Evolutionary conservation across 2,113 vertebrate species (phyloP).

Genomic region (Cepphus grylle): DNA sequence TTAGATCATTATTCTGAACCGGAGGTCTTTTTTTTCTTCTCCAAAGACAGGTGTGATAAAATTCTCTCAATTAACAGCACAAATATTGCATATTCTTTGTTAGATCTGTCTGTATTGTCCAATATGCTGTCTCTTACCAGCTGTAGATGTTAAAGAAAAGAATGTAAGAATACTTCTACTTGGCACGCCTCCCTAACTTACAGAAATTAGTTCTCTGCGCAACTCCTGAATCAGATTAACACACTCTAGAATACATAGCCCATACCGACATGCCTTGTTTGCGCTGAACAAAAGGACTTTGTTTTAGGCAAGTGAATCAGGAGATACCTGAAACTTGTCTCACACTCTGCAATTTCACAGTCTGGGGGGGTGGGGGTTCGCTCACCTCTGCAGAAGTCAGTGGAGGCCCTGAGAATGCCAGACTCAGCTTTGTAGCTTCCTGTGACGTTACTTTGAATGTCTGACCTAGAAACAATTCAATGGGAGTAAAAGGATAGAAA

Average conservation of each 20-base stretch:
- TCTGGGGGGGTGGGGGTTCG: background rate
- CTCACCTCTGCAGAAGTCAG: slow-evolving; percentile 81
- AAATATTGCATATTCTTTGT: background rate
- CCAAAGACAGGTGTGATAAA: background rate
- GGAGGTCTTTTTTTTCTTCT: background rate
- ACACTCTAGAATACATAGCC: background rate
- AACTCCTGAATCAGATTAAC: background rate
- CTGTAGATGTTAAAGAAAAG: background rate
- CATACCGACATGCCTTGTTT: background rate
- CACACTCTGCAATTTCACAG: background rate
- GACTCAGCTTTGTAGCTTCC: slow-evolving; percentile 87
- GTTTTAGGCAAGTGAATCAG: background rate
- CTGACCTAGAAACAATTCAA: slow-evolving; percentile 69
- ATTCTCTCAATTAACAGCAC: background rate
- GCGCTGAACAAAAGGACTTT: background rate
- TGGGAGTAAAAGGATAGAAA: background rate
- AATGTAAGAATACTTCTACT: background rate
- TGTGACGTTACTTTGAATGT: slow-evolving; percentile 79
- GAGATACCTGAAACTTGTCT: background rate
- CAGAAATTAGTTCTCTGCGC: background rate
- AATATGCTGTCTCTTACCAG: background rate
- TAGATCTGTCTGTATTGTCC: background rate
- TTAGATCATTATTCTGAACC: background rate
- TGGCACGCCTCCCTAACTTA: background rate
- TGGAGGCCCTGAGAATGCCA: slow-evolving; percentile 81